Evolutionary conservation across 2,888 invertebrate species (phyloP), one percentile per base, ranked within the genome.

Genomic region (Gisinianus flammeolus): DNA sequence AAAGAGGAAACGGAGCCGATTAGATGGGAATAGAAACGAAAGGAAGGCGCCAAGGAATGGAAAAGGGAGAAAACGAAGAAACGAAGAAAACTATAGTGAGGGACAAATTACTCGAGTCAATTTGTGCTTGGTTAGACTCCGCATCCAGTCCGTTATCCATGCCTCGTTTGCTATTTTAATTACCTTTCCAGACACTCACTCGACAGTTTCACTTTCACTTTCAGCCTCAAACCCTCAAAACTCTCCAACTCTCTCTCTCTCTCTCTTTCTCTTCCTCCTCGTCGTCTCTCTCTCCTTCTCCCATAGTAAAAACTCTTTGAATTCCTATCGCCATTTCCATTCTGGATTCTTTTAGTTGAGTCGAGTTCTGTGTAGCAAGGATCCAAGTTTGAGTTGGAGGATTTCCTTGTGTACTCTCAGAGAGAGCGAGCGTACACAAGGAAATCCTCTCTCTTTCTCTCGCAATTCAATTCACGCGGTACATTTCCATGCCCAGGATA

Each of bases 161-260:
- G 69, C 69, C 52, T 69, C 69, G 69, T 52, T 69, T 52, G 52
- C 69, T 26, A 52, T 69, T 69, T 69, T 69, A 69, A 69, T 69
- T 69, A 69, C 69, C 69, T 69, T 69, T 62, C 10, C 69, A 52
- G 69, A n/a, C 4, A 52, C 52, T 10, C 26, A 52, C 52, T 10
- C 26, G 28, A 52, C 19, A 69, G 26, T 33, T 69, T 24, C 24
- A 33, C 19, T 69, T 22, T 52, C 26, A 19, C 19, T 44, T 69
- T 1, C 44, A 31, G 8, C 24, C 24, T 62, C 62, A 12, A n/a
- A n/a, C 26, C 2, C 26, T 62, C 24, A 26, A 12, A 26, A 24
- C 33, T 44, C 52, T 16, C 22, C 24, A 3, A n/a, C 4, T 24
- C 2, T 69, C 52, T 69, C 68, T 35, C 35, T 16, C 24, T 24